Evolutionary conservation across 2,888 invertebrate genomes (phyloP).

Genomic region (Dolichopus griseipennis): DNA sequence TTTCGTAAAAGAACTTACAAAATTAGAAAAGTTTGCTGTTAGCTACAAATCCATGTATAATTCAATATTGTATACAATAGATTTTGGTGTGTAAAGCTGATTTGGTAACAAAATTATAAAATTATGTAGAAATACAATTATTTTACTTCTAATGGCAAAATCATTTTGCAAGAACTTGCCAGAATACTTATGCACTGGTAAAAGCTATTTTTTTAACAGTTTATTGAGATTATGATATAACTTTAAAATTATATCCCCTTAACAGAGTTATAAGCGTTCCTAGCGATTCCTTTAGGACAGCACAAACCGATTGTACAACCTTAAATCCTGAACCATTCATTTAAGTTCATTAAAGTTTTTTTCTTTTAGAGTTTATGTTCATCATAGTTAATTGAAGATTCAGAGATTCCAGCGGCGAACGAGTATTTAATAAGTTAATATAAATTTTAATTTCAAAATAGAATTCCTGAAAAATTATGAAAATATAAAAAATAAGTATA

Average conservation of each 20-base stretch:
- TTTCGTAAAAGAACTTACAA: constrained; percentile 63
- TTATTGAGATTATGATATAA: constrained; percentile 85
- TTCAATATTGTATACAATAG: constrained; percentile 93
- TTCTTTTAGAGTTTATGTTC: constrained; percentile 82
- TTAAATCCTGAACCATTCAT: constrained; percentile 91
- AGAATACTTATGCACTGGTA: constrained; percentile 81
- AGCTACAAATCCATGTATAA: constrained; percentile 86
- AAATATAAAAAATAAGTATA: no score
- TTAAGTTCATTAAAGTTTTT: constrained; percentile 76
- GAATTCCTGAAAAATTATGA: no score
- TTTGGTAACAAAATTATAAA: constrained; percentile 81
- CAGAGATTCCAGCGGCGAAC: constrained; percentile 54
- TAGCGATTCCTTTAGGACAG: constrained; percentile 69
- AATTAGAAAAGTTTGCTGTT: constrained; percentile 65
- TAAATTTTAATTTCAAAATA: constrained; percentile 11
- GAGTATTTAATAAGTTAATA: constrained; percentile 17
- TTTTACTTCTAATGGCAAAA: constrained; percentile 68
- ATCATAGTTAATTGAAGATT: constrained; percentile 69
- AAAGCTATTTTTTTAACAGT: constrained; percentile 80
- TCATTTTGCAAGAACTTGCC: constrained; percentile 78
- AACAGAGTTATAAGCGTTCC: constrained; percentile 89
- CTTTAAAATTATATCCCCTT: constrained; percentile 81
- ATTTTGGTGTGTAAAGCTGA: constrained; percentile 85
- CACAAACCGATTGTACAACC: constrained; percentile 67
- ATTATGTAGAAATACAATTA: constrained; percentile 81